Evolutionary conservation across 2,113 vertebrate genomes (phyloP).

Genomic region (Astatoreochromis straeleni): DNA sequence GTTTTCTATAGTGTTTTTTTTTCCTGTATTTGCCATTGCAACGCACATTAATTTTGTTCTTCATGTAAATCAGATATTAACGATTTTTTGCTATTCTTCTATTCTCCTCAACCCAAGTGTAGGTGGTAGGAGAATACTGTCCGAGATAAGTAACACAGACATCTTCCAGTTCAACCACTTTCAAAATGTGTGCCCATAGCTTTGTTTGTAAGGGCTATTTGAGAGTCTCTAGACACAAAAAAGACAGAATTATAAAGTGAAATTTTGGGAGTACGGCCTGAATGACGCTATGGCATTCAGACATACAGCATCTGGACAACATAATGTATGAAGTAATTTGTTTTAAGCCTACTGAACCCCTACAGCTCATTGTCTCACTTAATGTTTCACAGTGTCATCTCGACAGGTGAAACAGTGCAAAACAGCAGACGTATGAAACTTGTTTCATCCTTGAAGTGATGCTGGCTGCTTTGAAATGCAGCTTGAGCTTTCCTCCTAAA

Average conservation of each 20-base stretch:
- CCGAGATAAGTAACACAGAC: neutral
- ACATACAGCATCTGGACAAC: neutral
- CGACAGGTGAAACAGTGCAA: neutral
- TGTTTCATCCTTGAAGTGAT: neutral
- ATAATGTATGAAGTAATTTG: neutral
- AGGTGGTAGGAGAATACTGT: neutral
- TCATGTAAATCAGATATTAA: neutral
- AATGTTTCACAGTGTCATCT: neutral
- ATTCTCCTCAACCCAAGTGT: neutral
- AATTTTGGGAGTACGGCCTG: neutral
- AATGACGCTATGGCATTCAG: neutral
- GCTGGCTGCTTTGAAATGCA: neutral
- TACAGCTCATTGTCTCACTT: neutral
- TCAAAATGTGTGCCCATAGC: neutral
- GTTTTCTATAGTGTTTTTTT: fast-evolving
- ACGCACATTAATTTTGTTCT: neutral
- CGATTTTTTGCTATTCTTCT: neutral
- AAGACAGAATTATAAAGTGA: neutral
- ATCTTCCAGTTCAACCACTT: neutral
- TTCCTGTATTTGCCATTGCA: fast-evolving
- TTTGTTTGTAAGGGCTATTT: neutral
- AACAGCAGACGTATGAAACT: neutral
- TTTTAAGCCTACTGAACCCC: neutral
- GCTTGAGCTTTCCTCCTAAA: neutral
- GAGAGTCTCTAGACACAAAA: neutral